Conservation (phyloP, 92 coral and sea anemone genomes). For the Epizoanthus rinbou region DNA sequence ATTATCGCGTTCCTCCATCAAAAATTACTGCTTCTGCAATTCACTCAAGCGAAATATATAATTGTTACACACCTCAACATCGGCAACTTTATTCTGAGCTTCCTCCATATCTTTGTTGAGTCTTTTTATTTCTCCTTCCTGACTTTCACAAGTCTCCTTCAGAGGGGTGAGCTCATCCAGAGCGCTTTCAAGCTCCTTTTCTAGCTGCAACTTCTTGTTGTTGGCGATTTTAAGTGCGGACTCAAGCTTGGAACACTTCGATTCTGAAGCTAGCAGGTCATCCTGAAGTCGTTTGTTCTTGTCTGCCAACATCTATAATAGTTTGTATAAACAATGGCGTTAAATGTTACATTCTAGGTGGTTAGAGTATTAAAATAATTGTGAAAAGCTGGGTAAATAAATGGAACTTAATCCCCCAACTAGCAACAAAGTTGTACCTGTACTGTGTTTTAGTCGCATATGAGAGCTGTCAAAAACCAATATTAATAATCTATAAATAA, state of each 20-base stretch:
- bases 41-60: too few relatives aligned
- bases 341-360: too few relatives aligned
- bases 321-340: not conserved
- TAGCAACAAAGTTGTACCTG: too few relatives aligned
- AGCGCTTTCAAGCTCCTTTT: conserved; percentile 67
- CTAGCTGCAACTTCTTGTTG: conserved; percentile 65
- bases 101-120: conserved; percentile 65
- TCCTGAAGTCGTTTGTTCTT: conserved; percentile 67
- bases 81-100: conserved; percentile 62
- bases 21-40: too few relatives aligned
- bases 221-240: conserved; percentile 63
- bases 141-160: conserved; percentile 63
- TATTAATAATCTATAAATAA: too few relatives aligned
- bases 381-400: too few relatives aligned
- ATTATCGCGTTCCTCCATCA: too few relatives aligned
- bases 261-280: conserved; percentile 69
- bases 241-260: conserved; percentile 70
- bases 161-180: conserved; percentile 68
- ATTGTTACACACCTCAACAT: conserved; percentile 56
- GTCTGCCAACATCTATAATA: conserved; percentile 44
- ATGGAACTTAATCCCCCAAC: too few relatives aligned
- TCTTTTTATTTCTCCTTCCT: conserved; percentile 64
- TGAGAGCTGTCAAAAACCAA: too few relatives aligned
- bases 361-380: too few relatives aligned
- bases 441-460: too few relatives aligned